Percentiles rank a stretch among this genome's conserved stretches.
phyloP scores from a whole-genome alignment of 23 tunicate genomes.

The Botrylloides violaceus region DNA sequence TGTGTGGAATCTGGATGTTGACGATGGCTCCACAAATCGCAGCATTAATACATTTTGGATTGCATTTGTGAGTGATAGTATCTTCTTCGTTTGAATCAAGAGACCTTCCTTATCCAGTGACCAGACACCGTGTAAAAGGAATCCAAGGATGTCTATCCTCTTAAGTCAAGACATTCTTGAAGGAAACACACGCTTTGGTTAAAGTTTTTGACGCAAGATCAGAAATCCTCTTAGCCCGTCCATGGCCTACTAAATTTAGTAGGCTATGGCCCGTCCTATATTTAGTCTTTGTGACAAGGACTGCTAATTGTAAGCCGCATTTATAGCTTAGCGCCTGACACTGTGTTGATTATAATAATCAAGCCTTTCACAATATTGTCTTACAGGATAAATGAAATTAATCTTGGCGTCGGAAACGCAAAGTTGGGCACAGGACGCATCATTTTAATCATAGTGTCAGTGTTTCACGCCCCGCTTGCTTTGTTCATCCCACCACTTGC shows the following conservation, averaged over 20 bases:
- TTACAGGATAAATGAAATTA: slow-evolving; percentile 15
- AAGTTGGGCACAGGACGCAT: slow-evolving; percentile 14
- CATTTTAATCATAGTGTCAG: slow-evolving; percentile 7
- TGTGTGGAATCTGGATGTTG: slow-evolving; percentile 74
- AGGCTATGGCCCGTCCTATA: too few relatives aligned
- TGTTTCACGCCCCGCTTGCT: slow-evolving; percentile 37
- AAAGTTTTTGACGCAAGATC: not conserved
- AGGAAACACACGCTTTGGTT: not conserved
- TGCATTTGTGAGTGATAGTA: slow-evolving; percentile 39
- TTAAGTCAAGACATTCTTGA: not conserved
- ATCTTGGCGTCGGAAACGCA: slow-evolving; percentile 13
- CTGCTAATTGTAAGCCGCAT: too few relatives aligned
- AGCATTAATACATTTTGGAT: slow-evolving; percentile 45
- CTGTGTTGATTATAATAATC: too few relatives aligned
- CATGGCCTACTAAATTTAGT: too few relatives aligned
- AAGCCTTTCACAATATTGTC: too few relatives aligned
- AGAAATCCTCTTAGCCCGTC: too few relatives aligned
- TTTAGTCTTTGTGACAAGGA: too few relatives aligned
- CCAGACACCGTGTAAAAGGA: not conserved
- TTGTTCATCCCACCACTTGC: slow-evolving; percentile 70
- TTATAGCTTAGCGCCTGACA: too few relatives aligned
- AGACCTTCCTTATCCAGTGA: too few relatives aligned
- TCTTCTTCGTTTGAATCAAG: too few relatives aligned
- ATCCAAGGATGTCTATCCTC: not conserved
- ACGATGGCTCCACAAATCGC: slow-evolving; percentile 52